phyloP scores from a whole-genome alignment of 2,797 vertebrate genomes.

The Labeo calbasu region DNA sequence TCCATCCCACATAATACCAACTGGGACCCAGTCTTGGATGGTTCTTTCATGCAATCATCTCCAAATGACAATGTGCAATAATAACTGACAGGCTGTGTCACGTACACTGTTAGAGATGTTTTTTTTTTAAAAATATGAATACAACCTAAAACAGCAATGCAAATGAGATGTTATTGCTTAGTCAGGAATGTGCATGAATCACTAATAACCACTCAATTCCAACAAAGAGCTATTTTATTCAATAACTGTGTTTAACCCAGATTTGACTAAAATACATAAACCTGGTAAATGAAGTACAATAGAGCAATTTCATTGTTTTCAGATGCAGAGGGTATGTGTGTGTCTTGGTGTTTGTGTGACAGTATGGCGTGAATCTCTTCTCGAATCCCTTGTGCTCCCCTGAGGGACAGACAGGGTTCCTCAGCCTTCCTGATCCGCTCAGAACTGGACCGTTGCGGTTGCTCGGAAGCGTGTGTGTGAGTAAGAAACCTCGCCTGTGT shows the following conservation, averaged over 20 bases:
- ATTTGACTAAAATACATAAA: not conserved
- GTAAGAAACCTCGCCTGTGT: conserved; percentile 28
- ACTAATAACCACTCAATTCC: not conserved
- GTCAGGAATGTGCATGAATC: not conserved
- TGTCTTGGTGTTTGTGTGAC: conserved; percentile 1
- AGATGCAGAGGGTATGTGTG: not conserved
- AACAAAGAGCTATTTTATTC: not conserved
- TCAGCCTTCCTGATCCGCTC: conserved; percentile 62
- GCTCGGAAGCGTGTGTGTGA: conserved; percentile 41
- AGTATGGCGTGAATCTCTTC: conserved; percentile 6
- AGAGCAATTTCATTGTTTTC: not conserved
- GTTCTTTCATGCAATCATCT: not conserved
- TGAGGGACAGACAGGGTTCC: conserved; percentile 26
- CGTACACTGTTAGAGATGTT: not conserved
- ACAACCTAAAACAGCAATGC: not conserved
- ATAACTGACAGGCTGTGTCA: not conserved
- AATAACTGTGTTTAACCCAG: not conserved
- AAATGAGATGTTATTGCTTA: not conserved
- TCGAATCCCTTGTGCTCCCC: conserved; percentile 39
- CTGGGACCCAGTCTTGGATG: not conserved
- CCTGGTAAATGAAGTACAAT: not conserved
- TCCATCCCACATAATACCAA: not conserved
- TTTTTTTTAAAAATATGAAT: not conserved
- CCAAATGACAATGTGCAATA: not conserved
- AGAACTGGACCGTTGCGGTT: conserved; percentile 72